Evolutionary conservation across 2,888 invertebrate genomes (phyloP), one percentile per base, ranked within the genome.

Genomic region (Dasysyrphus albostriatus): DNA sequence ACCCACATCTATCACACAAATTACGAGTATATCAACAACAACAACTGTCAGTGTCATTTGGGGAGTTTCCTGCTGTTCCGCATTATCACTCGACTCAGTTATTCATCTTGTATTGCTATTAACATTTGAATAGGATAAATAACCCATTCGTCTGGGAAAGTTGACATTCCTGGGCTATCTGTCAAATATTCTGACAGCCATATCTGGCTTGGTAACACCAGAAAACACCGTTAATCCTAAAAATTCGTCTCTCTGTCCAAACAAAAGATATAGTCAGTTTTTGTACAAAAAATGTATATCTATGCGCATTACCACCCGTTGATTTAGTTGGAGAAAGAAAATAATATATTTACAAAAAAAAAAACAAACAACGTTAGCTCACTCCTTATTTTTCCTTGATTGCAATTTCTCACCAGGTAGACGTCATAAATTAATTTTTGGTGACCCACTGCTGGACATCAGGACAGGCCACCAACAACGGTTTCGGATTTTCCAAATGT

Each of bases 341-440:
- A 76, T n/a, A n/a, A n/a, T n/a, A n/a, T n/a, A n/a, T n/a, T n/a
- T n/a, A n/a, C n/a, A n/a, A n/a, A n/a, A n/a, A n/a, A n/a, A n/a
- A n/a, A n/a, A n/a, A n/a, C n/a, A 76, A 14, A 59, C 72, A 12
- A 14, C 14, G 8, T 29, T 24, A 29, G 51, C 44, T 54, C 63
- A 80, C 80, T 54, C 73, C 76, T 73, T 58, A 39, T 16, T 24
- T 44, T 34, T 34, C 44, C 42, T 42, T 29, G 79, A 80, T 81
- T 85, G 84, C 85, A 70, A 78, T 78, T 81, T 81, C 73, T 74
- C 85, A 78, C 49, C 83, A 56, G 69, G 73, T 70, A 72, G 79
- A 83, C 73, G 67, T 67, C 49, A 77, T 82, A 76, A 76, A 82
- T 76, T 39, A 42, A 56, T 63, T 56, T 54, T 63, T 16, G 72